Conservation (phyloP, 2,888 invertebrate genomes). For the Idaea straminata region DNA sequence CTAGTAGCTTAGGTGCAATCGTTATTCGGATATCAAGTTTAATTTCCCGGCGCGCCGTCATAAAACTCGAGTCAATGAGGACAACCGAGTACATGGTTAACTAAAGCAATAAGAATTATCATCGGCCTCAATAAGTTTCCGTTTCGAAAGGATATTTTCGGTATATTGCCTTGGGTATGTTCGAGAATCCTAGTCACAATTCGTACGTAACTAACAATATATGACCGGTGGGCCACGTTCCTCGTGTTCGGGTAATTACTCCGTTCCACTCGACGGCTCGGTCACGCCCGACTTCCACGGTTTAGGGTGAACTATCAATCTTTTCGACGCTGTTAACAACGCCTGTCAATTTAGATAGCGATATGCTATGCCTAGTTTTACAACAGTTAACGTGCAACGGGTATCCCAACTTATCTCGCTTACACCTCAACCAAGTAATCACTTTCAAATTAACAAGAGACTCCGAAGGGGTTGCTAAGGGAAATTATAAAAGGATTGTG, state of each 20-base stretch:
- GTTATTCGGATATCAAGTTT: neutral
- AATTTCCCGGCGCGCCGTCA: neutral
- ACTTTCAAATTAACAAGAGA: neutral
- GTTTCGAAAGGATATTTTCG: conserved; percentile 6
- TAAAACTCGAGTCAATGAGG: neutral
- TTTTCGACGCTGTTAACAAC: conserved; percentile 21
- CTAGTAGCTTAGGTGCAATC: neutral
- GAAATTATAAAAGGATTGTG: neutral
- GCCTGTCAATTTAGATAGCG: conserved; percentile 25
- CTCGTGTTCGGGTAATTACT: conserved; percentile 20
- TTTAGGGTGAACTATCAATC: conserved; percentile 35
- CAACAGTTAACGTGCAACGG: conserved; percentile 6
- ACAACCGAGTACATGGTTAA: neutral
- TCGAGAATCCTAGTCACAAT: neutral
- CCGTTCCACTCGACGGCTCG: conserved; percentile 13
- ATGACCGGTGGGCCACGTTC: conserved; percentile 12
- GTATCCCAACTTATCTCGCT: neutral
- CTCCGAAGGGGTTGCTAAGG: neutral
- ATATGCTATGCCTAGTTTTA: conserved; percentile 12
- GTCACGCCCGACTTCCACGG: conserved; percentile 28
- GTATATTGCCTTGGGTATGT: neutral
- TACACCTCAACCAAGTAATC: neutral
- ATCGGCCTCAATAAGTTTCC: conserved; percentile 7
- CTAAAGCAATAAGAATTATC: conserved; percentile 5
- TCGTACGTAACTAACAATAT: neutral